Base-by-base conservation (phyloP, 2,888 invertebrate genomes). In the Harmothoe impar region DNA sequence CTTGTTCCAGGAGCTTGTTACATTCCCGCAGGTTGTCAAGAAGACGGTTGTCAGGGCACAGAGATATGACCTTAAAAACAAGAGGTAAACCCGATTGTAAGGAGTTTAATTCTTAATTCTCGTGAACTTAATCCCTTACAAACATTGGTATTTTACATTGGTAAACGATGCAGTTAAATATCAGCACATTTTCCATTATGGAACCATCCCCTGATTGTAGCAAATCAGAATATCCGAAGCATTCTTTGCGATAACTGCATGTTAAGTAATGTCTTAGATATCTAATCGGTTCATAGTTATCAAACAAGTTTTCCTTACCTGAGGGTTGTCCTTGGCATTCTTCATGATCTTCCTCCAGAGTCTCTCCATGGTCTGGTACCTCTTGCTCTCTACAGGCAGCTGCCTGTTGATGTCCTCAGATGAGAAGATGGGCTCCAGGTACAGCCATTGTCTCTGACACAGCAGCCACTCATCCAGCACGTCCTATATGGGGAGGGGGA, bases 1-100 rank as follows among this genome's bases (percentile, higher is more conserved):
- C 96, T 92, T 96, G 95, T 90, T 96, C 96, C 90, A 96, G 93
- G 77, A 96, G 95, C 92, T 97, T 97, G 88, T 97, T 97, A 56
- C 97, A 97, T 93, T 98, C 97, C 56, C 96, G 96, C 91, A 98
- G 95, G 93, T 97, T 97, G 95, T 98, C 97, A 89, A 97, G 95
- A 0, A 98, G 96, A 81, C 95, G 94, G 86, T 94, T 94, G 93
- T 96, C 96, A 68, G 95, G 95, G 91, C 96, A 96, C 25, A 96
- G 93, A 56, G 94, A 94, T 90, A 96, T 96, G 89, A 96, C 96
- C 95, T 96, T 91, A 29, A 15, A 29, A 72, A 72, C 0, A 72
- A 25, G 88, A 54, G 88, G 17, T 88, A 56, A 35, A 43, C 33
- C n/a, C 17, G 0, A 20, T 43, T 85, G 12, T 85, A 23, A 85